These are phyloP conservation scores for Agrenia bidenticulata DNA, from an alignment of 2,888 invertebrate genomes.

Conservation along the genomic window DNA sequence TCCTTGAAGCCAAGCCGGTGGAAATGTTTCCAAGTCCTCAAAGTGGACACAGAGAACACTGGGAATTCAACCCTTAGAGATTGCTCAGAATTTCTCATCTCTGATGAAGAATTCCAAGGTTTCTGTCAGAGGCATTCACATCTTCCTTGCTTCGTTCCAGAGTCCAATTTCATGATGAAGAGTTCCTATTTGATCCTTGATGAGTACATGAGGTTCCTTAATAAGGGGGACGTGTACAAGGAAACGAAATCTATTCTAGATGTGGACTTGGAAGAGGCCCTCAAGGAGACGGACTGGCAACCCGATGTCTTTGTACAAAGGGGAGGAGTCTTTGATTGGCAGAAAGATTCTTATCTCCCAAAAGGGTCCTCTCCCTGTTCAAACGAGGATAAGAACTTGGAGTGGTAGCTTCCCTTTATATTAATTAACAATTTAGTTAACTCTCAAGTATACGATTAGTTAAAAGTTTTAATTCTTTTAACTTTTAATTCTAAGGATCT, in stretches of 20 bases:
- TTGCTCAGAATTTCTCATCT: conserved; percentile 59
- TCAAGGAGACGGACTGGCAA: conserved; percentile 60
- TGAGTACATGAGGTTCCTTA: conserved; percentile 62
- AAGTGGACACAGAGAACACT: conserved; percentile 60
- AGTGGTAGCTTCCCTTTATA: no score
- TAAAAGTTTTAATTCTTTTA: no score
- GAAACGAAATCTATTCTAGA: conserved; percentile 60
- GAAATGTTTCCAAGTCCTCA: conserved; percentile 60
- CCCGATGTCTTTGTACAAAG: conserved; percentile 60
- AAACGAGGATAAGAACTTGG: no score
- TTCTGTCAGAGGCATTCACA: conserved; percentile 58
- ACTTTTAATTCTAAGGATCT: no score
- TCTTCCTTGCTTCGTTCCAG: conserved; percentile 58
- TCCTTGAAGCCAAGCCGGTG: conserved; percentile 58
- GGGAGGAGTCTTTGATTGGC: conserved; percentile 61
- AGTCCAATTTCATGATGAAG: conserved; percentile 61
- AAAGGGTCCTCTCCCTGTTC: background rate
- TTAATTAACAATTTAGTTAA: no score
- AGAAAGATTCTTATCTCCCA: conserved; percentile 54
- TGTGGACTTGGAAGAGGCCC: conserved; percentile 56
- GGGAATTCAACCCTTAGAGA: conserved; percentile 58
- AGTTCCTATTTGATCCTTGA: conserved; percentile 60
- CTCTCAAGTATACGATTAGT: no score
- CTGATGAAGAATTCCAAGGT: conserved; percentile 57
- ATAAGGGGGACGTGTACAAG: conserved; percentile 57